Conservation (phyloP, 2,888 invertebrate species). For the Hetaerina titia region DNA sequence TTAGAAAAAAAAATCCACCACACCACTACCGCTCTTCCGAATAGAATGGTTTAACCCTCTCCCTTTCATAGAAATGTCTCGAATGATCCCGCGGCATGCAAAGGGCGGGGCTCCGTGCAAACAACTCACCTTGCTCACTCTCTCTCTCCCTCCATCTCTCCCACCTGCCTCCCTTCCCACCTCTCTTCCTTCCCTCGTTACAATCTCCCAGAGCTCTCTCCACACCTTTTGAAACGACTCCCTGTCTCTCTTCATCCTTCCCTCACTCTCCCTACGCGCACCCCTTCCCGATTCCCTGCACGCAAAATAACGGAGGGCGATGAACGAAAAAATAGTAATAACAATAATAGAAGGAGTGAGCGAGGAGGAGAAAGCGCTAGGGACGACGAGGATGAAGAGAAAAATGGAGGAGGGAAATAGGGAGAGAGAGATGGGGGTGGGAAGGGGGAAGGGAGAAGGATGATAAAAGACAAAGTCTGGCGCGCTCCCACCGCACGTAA, state of each 20-base stretch:
- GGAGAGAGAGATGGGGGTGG: neutral
- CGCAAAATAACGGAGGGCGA: neutral
- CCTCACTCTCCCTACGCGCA: too few relatives aligned
- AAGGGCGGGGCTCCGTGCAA: slow-evolving; percentile 61
- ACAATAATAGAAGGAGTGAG: neutral
- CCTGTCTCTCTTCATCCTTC: neutral
- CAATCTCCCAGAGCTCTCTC: neutral
- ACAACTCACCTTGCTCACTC: slow-evolving; percentile 45
- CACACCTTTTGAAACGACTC: neutral
- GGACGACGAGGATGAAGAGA: neutral
- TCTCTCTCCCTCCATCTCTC: neutral
- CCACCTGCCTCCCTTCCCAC: neutral
- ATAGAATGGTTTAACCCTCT: slow-evolving; percentile 48
- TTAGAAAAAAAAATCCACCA: slow-evolving; percentile 10
- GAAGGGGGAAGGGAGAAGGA: neutral
- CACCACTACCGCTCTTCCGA: slow-evolving; percentile 12
- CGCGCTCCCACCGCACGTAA: neutral
- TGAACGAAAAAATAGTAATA: neutral
- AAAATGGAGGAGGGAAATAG: neutral
- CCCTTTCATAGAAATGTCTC: slow-evolving; percentile 64
- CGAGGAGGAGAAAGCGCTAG: neutral
- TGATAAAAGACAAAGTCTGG: neutral
- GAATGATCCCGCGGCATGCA: slow-evolving; percentile 60
- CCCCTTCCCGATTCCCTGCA: neutral
- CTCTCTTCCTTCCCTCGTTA: neutral